Evolutionary conservation across 2,113 vertebrate species (phyloP).

Genomic region (Chaetorhynchus papuensis): DNA sequence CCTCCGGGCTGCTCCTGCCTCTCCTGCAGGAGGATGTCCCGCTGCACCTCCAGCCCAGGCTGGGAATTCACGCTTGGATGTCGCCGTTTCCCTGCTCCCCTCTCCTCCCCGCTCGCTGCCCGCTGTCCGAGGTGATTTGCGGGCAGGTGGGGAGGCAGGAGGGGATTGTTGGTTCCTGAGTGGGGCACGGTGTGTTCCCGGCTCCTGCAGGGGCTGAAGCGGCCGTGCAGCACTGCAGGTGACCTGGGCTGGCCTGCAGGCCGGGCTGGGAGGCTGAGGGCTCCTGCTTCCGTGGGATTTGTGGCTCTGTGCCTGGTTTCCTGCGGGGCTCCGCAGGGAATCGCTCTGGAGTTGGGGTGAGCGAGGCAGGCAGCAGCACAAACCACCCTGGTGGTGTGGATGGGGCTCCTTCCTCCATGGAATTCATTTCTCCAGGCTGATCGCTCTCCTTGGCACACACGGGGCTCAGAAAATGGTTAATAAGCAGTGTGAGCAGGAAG

Average conservation of each 20-base stretch:
- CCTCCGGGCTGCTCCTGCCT: background rate
- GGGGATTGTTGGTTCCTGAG: background rate
- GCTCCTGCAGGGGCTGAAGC: background rate
- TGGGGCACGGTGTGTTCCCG: background rate
- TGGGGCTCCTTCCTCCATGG: background rate
- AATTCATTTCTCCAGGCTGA: background rate
- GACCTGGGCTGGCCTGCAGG: background rate
- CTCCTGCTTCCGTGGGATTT: background rate
- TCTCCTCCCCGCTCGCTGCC: background rate
- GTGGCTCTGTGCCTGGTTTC: background rate
- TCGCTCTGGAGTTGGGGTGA: background rate
- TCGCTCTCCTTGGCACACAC: background rate
- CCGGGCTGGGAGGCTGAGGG: background rate
- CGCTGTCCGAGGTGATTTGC: fast-evolving
- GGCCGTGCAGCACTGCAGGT: background rate
- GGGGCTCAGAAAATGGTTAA: background rate
- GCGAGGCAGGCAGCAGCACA: background rate
- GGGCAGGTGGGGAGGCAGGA: background rate
- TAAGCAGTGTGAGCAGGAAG: background rate
- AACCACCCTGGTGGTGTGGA: fast-evolving
- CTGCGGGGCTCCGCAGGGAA: background rate
- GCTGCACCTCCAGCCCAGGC: background rate
- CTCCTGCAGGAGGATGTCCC: background rate
- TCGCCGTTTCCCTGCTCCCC: background rate
- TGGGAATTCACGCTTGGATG: background rate